These are phyloP conservation scores for Protophormia terraenovae DNA, from an alignment of 2,888 invertebrate species.

Conservation along the genomic window DNA sequence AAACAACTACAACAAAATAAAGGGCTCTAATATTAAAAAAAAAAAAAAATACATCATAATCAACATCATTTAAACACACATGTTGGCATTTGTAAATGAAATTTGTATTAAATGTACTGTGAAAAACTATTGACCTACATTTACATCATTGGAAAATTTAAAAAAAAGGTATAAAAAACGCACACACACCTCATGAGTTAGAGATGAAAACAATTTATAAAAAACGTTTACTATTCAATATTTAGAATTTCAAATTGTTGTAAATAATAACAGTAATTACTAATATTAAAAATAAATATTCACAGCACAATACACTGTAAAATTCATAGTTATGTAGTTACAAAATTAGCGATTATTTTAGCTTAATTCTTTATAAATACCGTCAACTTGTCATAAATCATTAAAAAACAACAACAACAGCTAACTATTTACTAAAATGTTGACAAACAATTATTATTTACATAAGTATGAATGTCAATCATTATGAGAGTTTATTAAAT, in stretches of 20 bases:
- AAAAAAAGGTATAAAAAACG: no score
- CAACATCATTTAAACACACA: slow-evolving; percentile 19
- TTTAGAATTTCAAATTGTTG: slow-evolving; percentile 7
- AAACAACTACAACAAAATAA: not conserved
- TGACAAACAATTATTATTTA: slow-evolving; percentile 19
- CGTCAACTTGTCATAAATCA: slow-evolving; percentile 23
- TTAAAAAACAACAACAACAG: not conserved
- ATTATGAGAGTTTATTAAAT: slow-evolving; percentile 27
- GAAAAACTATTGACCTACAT: slow-evolving; percentile 66
- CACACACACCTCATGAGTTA: slow-evolving; percentile 17
- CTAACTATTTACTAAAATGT: not conserved
- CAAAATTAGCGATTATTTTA: slow-evolving; percentile 4
- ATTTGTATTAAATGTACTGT: slow-evolving; percentile 60
- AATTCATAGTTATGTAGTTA: no score
- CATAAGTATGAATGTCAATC: slow-evolving; percentile 18
- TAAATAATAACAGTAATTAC: slow-evolving; percentile 2
- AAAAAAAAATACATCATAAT: not conserved
- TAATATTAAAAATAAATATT: not conserved
- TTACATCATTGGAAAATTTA: slow-evolving; percentile 47
- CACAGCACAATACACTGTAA: not conserved
- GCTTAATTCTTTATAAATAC: slow-evolving; percentile 24
- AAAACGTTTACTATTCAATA: slow-evolving; percentile 22
- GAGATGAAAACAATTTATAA: not conserved
- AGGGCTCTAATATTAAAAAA: slow-evolving; percentile 31
- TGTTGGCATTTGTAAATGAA: slow-evolving; percentile 35